Conservation (phyloP, 2,888 invertebrate genomes). For the Mesochorus sp. region DNA sequence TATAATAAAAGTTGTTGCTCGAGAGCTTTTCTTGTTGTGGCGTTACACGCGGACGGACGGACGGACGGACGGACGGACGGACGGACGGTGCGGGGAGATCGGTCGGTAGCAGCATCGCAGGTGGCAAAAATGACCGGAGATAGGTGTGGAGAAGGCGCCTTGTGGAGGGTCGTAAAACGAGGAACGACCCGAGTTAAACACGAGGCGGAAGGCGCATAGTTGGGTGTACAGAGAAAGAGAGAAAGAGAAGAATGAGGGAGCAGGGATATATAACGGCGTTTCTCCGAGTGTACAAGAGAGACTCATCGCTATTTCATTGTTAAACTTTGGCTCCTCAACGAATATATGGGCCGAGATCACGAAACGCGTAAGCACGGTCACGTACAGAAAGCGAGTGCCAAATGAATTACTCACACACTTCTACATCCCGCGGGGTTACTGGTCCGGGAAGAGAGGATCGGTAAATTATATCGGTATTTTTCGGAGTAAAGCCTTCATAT, state of each 20-base stretch:
- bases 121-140: not conserved
- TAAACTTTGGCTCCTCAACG: not conserved
- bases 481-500: conserved; percentile 7
- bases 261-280: no score
- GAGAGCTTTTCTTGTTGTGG: conserved; percentile 16
- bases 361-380: conserved; percentile 10
- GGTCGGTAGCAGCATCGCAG: conserved; percentile 4
- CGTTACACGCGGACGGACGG: no score
- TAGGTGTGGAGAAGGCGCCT: not conserved
- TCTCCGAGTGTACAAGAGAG: not conserved
- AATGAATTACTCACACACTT: conserved; percentile 41
- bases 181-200: not conserved
- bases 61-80: no score
- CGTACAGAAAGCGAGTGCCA: conserved; percentile 36
- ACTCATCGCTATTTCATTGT: conserved; percentile 31
- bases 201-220: no score
- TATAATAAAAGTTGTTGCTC: conserved; percentile 27
- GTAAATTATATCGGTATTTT: conserved; percentile 49
- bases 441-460: conserved; percentile 15
- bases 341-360: conserved; percentile 11
- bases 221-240: not conserved
- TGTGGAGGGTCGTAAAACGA: not conserved
- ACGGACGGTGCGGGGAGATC: no score
- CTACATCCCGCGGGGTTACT: conserved; percentile 11
- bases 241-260: no score